Conservation (phyloP, 1,140 invertebrate genomes). For the Bombus sylvicola region DNA sequence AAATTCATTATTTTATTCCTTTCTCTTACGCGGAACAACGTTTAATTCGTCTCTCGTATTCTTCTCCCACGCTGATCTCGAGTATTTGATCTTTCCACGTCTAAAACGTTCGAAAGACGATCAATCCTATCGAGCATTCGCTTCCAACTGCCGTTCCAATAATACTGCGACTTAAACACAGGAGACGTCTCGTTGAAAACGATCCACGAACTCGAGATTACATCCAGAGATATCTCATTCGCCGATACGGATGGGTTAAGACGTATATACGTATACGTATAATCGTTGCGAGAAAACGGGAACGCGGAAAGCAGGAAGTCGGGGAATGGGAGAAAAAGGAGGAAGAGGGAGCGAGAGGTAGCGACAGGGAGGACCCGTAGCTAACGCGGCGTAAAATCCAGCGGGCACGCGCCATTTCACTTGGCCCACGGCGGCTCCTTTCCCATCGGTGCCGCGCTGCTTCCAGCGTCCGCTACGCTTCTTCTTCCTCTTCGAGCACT, state of each 20-base stretch:
- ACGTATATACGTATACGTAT: background rate
- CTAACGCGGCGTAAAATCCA: constrained; percentile 74
- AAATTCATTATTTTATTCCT: too few relatives aligned
- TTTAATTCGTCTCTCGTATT: too few relatives aligned
- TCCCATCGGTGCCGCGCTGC: constrained; percentile 44
- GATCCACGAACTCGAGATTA: too few relatives aligned
- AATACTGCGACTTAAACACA: background rate
- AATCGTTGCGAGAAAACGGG: background rate
- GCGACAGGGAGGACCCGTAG: constrained; percentile 67
- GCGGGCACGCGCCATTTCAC: constrained; percentile 74
- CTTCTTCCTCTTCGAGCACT: constrained; percentile 23
- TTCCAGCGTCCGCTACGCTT: constrained; percentile 2
- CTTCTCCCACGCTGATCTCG: too few relatives aligned
- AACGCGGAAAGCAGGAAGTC: constrained; percentile 24
- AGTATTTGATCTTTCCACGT: background rate
- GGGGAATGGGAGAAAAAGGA: constrained; percentile 6
- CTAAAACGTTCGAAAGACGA: too few relatives aligned
- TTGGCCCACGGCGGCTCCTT: constrained; percentile 70
- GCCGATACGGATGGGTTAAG: background rate
- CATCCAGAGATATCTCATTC: background rate
- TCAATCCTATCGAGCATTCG: background rate
- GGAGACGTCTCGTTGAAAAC: background rate
- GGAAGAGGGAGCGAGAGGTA: constrained; percentile 38
- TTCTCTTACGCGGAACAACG: too few relatives aligned
- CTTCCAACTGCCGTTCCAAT: background rate